Percentiles rank a stretch among this genome's conserved stretches.
Evolutionary conservation across 2,888 invertebrate genomes (phyloP).

Genomic region (Pogonocherus hispidulus): DNA sequence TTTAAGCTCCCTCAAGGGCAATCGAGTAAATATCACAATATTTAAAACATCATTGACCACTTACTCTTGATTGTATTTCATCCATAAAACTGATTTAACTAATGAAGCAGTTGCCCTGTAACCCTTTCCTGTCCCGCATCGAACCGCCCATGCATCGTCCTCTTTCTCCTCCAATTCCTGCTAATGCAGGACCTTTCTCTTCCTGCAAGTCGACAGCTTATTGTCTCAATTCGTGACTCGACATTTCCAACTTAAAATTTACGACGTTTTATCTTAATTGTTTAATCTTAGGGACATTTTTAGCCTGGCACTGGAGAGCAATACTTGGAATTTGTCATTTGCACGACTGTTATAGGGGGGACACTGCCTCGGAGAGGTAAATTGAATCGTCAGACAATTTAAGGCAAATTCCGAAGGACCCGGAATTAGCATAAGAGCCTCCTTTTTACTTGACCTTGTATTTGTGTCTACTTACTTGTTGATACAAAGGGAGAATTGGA

Average conservation of each 20-base stretch:
- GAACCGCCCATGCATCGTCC: conserved; percentile 18
- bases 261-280: conserved; percentile 55
- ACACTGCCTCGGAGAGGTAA: not conserved
- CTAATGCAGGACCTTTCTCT: conserved; percentile 45
- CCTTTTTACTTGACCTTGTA: not conserved
- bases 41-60: too few species aligned
- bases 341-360: conserved; percentile 11
- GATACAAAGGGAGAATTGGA: too few species aligned
- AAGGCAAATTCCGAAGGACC: conserved; percentile 11
- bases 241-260: conserved; percentile 52
- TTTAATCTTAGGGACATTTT: conserved; percentile 51
- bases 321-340: conserved; percentile 19
- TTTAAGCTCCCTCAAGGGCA: too few species aligned
- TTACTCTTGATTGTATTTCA: too few species aligned
- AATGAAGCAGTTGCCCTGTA: too few species aligned
- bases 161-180: conserved; percentile 41
- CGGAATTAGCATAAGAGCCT: conserved; percentile 14
- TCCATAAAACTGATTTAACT: too few species aligned
- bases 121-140: not conserved
- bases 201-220: conserved; percentile 49
- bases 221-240: conserved; percentile 54
- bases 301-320: not conserved
- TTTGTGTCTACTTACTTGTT: too few species aligned
- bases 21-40: too few species aligned
- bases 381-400: conserved; percentile 26